Evolutionary conservation across 2,888 invertebrate species (phyloP), one percentile per base, ranked within the genome.

Genomic region (Drosophila pullipes): DNA sequence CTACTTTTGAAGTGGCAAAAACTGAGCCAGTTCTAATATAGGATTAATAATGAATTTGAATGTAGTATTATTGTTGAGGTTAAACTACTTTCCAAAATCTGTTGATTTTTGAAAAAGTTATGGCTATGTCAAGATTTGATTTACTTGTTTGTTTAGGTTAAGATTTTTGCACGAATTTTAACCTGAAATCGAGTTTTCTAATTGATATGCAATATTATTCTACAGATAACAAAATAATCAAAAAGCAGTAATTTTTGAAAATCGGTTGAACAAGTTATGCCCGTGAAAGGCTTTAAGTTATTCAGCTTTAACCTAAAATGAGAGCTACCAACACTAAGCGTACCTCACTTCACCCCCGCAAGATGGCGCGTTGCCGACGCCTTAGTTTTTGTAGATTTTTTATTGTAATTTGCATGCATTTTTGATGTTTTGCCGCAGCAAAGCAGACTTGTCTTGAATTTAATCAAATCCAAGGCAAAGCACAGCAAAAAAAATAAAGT

Each of bases 391-490:
- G 70, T 39, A 31, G 18, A 22, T 28, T 13, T 18, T 25, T 30
- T 41, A 33, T 39, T 50, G 44, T 55, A 33, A 30, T 71, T 54
- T 74, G 68, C 80, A 79, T 85, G 70, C 75, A 85, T 87, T 73
- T 87, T 85, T 89, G 64, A 82, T 82, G 79, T 60, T 76, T 64
- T 31, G 73, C 65, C 59, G 60, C 68, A 37, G 22, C 54, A 70
- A 53, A 47, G 31, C 57, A 60, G 49, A 53, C 31, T 53, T 57
- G 53, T 49, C 35, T 50, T 47, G 68, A 67, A 89, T 89, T 85
- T 89, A 85, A 85, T 85, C 82, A 82, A 73, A 69, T 30, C 69
- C 62, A 69, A 58, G 28, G 55, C 47, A 11, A 47, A 30, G 31
- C 30, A 28, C 49, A 25, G 16, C 13, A 22, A 41, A 28, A 57